These are phyloP conservation scores for Hoplostethus atlanticus DNA, from an alignment of 2,797 vertebrate genomes.

Conservation along the genomic window DNA sequence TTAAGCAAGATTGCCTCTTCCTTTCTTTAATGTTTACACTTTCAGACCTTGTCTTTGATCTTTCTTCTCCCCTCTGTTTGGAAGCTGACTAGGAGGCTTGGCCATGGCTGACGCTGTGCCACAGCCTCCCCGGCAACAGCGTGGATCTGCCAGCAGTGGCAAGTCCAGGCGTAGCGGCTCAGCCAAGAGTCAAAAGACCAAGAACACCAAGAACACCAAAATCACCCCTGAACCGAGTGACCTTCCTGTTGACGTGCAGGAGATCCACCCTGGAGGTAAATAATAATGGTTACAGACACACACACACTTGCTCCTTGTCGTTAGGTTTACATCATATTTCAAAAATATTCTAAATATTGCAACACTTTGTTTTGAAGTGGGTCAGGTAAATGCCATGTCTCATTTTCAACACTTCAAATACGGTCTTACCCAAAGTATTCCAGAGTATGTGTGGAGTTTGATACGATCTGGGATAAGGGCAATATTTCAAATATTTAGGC, in stretches of 20 bases:
- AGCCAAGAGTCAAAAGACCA: constrained; percentile 32
- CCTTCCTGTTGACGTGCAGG: constrained; percentile 2
- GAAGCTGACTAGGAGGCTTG: constrained; percentile 5
- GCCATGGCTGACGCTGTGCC: constrained; percentile 46
- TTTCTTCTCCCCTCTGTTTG: constrained; percentile 14
- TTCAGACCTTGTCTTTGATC: constrained; percentile 11
- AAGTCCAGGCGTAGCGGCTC: constrained; percentile 52
- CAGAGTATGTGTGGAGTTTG: background rate
- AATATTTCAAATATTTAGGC: background rate
- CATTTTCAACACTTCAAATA: background rate
- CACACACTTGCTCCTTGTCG: no score
- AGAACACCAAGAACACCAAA: constrained; percentile 13
- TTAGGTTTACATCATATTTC: no score
- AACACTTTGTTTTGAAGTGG: background rate
- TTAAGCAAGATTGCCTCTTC: background rate
- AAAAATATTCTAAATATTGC: background rate
- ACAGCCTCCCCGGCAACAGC: constrained; percentile 1
- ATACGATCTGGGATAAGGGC: background rate
- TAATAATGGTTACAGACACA: background rate
- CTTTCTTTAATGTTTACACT: constrained; percentile 6
- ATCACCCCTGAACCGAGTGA: constrained; percentile 13
- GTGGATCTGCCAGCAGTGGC: constrained; percentile 25
- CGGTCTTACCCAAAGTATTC: background rate
- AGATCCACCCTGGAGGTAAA: constrained; percentile 49
- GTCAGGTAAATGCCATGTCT: background rate